Percentiles rank a stretch among this genome's conserved stretches.
Evolutionary conservation across 2,888 invertebrate genomes (phyloP).

Genomic region (Alloplasta piceator): DNA sequence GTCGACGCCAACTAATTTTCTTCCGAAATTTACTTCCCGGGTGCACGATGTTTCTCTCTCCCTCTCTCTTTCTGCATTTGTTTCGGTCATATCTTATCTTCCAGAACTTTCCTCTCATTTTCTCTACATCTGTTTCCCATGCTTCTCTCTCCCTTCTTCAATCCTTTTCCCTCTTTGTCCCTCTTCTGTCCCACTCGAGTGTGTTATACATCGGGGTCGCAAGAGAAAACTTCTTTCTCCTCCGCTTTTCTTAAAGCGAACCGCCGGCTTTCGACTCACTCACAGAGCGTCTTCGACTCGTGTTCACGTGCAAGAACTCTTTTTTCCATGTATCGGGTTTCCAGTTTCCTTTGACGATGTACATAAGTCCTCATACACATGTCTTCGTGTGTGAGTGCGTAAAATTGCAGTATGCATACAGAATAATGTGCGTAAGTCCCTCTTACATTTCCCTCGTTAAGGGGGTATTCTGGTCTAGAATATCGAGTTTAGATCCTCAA

Average conservation of each 20-base stretch:
- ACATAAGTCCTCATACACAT: too few relatives aligned
- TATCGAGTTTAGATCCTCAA: neutral
- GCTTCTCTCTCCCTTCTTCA: neutral
- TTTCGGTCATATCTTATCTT: conserved; percentile 6
- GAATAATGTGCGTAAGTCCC: neutral
- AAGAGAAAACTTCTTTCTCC: conserved; percentile 32
- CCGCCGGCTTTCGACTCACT: conserved; percentile 33
- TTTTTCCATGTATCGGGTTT: conserved; percentile 31
- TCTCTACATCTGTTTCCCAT: neutral
- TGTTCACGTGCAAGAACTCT: neutral
- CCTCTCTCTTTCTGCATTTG: conserved; percentile 14
- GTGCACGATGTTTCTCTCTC: conserved; percentile 12
- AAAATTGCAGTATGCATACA: neutral
- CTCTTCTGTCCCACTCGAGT: neutral
- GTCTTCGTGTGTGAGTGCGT: too few relatives aligned
- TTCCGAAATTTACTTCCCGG: conserved; percentile 48
- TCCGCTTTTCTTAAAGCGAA: conserved; percentile 27
- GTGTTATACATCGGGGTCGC: neutral
- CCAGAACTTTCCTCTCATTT: neutral
- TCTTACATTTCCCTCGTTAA: neutral
- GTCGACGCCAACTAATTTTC: conserved; percentile 70
- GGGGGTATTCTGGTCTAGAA: neutral
- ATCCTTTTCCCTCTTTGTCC: neutral
- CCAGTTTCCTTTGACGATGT: conserved; percentile 38
- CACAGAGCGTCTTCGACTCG: conserved; percentile 3